Evolutionary conservation across 2,113 vertebrate genomes (phyloP).

Genomic region (Cottus gobio): DNA sequence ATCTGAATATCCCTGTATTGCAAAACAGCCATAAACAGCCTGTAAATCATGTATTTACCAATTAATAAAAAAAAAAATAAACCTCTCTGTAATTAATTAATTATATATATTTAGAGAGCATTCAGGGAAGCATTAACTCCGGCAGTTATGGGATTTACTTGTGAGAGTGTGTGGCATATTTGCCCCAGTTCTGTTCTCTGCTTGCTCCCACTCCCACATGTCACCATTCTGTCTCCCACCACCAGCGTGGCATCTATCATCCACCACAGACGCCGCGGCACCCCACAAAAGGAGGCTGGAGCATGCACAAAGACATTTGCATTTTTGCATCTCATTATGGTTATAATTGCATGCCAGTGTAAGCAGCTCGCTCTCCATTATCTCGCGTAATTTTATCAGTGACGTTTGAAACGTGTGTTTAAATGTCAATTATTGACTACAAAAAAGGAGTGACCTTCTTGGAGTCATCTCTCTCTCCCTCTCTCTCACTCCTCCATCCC

Average conservation of each 20-base stretch:
- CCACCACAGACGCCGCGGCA: slow-evolving; percentile 84
- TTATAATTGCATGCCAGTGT: slow-evolving; percentile 94
- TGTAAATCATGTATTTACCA: not conserved
- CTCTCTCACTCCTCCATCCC: slow-evolving; percentile 45
- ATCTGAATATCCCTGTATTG: slow-evolving; percentile 5
- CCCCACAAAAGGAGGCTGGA: slow-evolving; percentile 92
- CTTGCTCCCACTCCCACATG: slow-evolving; percentile 84
- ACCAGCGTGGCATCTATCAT: slow-evolving; percentile 92
- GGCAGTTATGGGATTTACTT: slow-evolving; percentile 76
- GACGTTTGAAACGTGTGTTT: slow-evolving; percentile 93
- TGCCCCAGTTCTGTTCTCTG: slow-evolving; percentile 82
- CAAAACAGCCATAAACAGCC: slow-evolving; percentile 6
- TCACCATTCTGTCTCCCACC: slow-evolving; percentile 85
- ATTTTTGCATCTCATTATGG: slow-evolving; percentile 99
- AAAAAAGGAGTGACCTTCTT: slow-evolving; percentile 94
- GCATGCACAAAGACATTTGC: slow-evolving; percentile 91
- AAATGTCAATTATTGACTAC: slow-evolving; percentile 98
- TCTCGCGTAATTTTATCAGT: slow-evolving; percentile 93
- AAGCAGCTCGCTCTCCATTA: slow-evolving; percentile 89
- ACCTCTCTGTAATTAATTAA: slow-evolving; percentile 74
- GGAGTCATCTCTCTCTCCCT: slow-evolving; percentile 78
- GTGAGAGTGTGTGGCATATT: slow-evolving; percentile 78
- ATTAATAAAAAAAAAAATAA: slow-evolving; percentile 43
- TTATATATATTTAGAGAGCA: slow-evolving; percentile 70
- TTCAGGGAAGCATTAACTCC: slow-evolving; percentile 74